Evolutionary conservation across 92 coral and sea anemone genomes (phyloP).

Genomic region (Zoanthus gigantus): DNA sequence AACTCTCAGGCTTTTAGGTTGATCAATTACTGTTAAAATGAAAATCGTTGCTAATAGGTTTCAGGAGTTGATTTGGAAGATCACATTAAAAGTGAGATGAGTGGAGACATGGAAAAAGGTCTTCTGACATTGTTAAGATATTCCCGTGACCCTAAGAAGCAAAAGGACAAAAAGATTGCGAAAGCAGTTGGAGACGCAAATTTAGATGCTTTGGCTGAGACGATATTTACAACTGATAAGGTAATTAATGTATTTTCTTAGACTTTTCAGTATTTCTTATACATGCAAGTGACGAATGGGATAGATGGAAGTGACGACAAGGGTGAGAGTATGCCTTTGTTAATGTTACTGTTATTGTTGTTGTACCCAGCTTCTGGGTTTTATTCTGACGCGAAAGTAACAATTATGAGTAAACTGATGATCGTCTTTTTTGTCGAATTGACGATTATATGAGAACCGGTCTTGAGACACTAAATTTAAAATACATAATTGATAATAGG

Average conservation of each 20-base stretch:
- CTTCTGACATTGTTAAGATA: slow-evolving; percentile 14
- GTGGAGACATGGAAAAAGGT: slow-evolving; percentile 41
- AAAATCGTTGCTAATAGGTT: background rate
- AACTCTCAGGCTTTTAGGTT: too few relatives aligned
- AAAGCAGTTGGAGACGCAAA: slow-evolving; percentile 1
- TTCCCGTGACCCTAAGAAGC: slow-evolving; percentile 29
- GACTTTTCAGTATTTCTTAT: background rate
- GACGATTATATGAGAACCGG: too few relatives aligned
- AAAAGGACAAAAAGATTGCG: background rate
- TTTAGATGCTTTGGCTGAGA: background rate
- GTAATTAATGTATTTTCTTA: background rate
- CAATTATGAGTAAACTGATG: too few relatives aligned
- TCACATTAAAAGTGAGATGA: slow-evolving; percentile 32
- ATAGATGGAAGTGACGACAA: background rate
- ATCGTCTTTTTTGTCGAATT: too few relatives aligned
- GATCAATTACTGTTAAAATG: too few relatives aligned
- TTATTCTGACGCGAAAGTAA: too few relatives aligned
- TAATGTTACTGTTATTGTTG: too few relatives aligned
- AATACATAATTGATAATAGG: too few relatives aligned
- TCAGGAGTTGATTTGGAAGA: slow-evolving; percentile 28
- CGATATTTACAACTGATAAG: slow-evolving; percentile 16
- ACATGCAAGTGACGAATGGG: too few relatives aligned
- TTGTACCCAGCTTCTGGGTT: too few relatives aligned
- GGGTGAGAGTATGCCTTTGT: background rate
- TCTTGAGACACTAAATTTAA: too few relatives aligned